Conservation (phyloP, 2,113 vertebrate species). For the Podiceps cristatus region DNA sequence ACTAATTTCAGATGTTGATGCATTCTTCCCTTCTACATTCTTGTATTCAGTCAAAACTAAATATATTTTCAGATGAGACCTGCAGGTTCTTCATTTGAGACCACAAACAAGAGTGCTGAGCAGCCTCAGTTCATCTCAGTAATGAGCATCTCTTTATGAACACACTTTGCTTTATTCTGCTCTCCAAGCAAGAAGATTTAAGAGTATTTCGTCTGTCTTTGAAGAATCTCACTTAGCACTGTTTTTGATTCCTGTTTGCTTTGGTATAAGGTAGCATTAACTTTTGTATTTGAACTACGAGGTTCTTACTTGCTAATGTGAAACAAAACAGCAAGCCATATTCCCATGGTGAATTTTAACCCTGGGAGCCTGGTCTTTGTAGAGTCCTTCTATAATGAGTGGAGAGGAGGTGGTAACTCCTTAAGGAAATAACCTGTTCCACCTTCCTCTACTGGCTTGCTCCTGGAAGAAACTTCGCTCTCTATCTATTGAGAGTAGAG, state of each 20-base stretch:
- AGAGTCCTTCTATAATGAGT: not conserved
- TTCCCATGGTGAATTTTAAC: not conserved
- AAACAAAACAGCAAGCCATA: not conserved
- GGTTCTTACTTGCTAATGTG: not conserved
- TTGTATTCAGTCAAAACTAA: not conserved
- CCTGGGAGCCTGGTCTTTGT: not conserved
- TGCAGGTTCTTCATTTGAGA: not conserved
- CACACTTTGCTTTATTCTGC: not conserved
- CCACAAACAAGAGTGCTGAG: not conserved
- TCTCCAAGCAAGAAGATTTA: not conserved
- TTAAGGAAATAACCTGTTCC: not conserved
- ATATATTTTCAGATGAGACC: not conserved
- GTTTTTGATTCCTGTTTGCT: slow-evolving; percentile 12
- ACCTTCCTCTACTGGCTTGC: not conserved
- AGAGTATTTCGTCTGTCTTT: not conserved
- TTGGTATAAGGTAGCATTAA: not conserved
- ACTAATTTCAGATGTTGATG: not conserved
- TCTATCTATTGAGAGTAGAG: not conserved
- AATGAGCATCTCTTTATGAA: not conserved
- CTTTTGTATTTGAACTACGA: not conserved
- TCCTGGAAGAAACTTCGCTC: not conserved
- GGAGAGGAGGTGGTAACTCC: not conserved
- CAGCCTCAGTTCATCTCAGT: not conserved
- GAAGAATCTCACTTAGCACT: not conserved
- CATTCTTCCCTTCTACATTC: not conserved